Evolutionary conservation across 2,113 vertebrate genomes (phyloP).

Genomic region (Ciconia stormi): DNA sequence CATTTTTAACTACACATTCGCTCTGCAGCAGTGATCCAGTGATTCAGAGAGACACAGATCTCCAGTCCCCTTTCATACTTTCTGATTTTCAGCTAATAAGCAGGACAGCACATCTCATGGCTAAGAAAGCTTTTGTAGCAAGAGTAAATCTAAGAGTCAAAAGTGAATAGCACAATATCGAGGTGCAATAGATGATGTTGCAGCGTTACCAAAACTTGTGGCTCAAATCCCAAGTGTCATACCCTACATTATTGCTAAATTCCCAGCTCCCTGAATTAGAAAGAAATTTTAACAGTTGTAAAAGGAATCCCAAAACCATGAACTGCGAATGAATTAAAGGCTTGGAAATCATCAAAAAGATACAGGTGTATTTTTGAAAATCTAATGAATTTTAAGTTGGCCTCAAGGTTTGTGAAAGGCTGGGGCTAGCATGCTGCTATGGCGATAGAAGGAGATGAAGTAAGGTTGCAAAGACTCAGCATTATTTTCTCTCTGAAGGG

Average conservation of each 20-base stretch:
- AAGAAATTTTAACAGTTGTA: neutral
- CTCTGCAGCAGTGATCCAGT: neutral
- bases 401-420: neutral
- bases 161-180: neutral
- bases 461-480: neutral
- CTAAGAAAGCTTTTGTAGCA: neutral
- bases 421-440: neutral
- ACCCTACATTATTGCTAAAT: neutral
- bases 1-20: neutral
- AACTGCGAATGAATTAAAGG: neutral
- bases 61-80: neutral
- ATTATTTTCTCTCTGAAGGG: neutral
- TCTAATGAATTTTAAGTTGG: neutral
- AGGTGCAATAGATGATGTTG: neutral
- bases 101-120: neutral
- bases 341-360: neutral
- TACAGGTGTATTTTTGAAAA: neutral
- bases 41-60: neutral
- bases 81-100: neutral
- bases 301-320: neutral
- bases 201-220: neutral
- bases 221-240: neutral
- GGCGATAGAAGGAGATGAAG: no score
- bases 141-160: neutral
- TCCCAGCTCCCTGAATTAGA: neutral